These are phyloP conservation scores for Syrista parreyssii DNA, from an alignment of 2,888 invertebrate genomes.

Conservation along the genomic window DNA sequence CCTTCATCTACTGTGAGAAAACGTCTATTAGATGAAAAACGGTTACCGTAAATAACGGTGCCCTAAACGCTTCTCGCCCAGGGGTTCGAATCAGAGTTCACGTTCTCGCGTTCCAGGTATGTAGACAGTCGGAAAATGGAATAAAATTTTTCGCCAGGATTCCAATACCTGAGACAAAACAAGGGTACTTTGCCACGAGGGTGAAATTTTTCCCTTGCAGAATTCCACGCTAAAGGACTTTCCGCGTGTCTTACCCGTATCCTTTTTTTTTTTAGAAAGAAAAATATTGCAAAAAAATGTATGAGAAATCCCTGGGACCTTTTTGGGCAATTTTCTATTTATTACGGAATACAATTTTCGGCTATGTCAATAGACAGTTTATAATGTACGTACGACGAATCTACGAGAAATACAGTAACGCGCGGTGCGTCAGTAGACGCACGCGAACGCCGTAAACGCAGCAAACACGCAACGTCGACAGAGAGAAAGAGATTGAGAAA, in stretches of 20 bases:
- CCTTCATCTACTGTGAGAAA: conserved; percentile 49
- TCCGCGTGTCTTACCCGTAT: neutral
- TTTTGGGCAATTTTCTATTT: neutral
- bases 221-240: neutral
- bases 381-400: neutral
- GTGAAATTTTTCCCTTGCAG: neutral
- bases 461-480: neutral
- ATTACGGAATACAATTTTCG: neutral
- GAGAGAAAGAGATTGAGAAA: neutral
- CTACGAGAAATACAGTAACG: neutral
- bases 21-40: conserved; percentile 52
- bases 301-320: neutral
- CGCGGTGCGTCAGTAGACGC: neutral
- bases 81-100: conserved; percentile 45
- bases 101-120: conserved; percentile 54
- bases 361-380: neutral
- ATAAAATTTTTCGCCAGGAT: neutral
- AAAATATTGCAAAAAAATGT: neutral
- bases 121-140: neutral
- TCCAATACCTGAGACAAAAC: neutral
- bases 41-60: conserved; percentile 56
- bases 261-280: neutral
- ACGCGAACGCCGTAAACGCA: neutral
- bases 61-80: conserved; percentile 25
- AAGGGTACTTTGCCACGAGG: neutral